These are phyloP conservation scores for Amphiduros pacificus DNA, from an alignment of 2,888 invertebrate species.

Conservation along the genomic window DNA sequence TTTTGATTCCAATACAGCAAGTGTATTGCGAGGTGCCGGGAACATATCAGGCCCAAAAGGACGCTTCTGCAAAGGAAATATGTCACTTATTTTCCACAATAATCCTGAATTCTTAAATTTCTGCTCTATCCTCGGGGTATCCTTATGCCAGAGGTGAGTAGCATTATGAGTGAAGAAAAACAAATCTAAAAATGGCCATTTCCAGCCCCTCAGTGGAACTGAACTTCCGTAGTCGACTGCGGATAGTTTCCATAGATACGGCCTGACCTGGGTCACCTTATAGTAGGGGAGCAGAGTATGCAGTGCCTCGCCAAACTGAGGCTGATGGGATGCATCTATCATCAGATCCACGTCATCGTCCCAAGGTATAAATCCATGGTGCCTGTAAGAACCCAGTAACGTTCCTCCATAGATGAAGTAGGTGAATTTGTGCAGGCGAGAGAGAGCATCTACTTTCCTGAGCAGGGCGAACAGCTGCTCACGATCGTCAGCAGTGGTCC, in stretches of 20 bases:
- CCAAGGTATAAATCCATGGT: conserved; percentile 32
- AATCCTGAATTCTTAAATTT: too few relatives aligned
- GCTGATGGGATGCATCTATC: conserved; percentile 8
- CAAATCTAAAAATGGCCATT: conserved; percentile 34
- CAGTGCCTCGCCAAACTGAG: conserved; percentile 1
- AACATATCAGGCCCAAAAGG: too few relatives aligned
- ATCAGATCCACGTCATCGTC: conserved; percentile 31
- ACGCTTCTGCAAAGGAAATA: too few relatives aligned
- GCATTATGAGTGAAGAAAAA: conserved; percentile 29
- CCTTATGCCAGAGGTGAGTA: conserved; percentile 31
- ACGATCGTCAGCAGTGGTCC: too few relatives aligned
- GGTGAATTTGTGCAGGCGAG: neutral
- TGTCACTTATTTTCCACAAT: too few relatives aligned
- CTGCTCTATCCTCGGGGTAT: too few relatives aligned
- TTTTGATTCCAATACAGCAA: too few relatives aligned
- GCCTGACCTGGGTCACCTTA: conserved; percentile 15
- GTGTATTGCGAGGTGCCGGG: too few relatives aligned
- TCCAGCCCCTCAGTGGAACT: conserved; percentile 29
- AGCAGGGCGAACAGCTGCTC: too few relatives aligned
- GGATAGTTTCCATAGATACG: conserved; percentile 24
- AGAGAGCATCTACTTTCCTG: too few relatives aligned
- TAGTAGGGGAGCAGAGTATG: conserved; percentile 4
- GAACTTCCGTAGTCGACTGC: conserved; percentile 11
- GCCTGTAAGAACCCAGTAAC: conserved; percentile 29
- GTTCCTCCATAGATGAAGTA: conserved; percentile 30